These are phyloP conservation scores for Acipenser transmontanus DNA, from an alignment of 2,797 vertebrate species.

Conservation along the genomic window DNA sequence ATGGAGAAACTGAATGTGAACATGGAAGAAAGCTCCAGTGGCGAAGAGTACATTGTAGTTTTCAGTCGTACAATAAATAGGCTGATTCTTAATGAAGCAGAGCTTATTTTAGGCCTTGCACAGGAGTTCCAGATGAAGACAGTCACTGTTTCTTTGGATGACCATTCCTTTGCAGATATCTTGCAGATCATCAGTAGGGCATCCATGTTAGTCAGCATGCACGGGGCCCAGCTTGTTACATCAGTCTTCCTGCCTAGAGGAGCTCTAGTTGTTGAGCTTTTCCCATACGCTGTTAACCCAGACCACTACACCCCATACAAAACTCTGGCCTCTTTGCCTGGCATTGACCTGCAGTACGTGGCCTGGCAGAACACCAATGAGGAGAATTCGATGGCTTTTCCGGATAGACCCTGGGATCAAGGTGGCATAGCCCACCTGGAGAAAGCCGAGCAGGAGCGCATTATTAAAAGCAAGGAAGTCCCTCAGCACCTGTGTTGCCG, in stretches of 20 bases:
- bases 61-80: slow-evolving; percentile 86
- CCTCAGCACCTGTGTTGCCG: slow-evolving; percentile 89
- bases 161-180: slow-evolving; percentile 77
- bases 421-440: slow-evolving; percentile 86
- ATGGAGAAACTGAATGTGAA: slow-evolving; percentile 78
- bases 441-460: slow-evolving; percentile 78
- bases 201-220: slow-evolving; percentile 91
- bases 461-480: slow-evolving; percentile 80
- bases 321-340: slow-evolving; percentile 82
- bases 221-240: slow-evolving; percentile 87
- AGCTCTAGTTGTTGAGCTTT: slow-evolving; percentile 83
- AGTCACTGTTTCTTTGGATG: slow-evolving; percentile 85
- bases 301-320: slow-evolving; percentile 96
- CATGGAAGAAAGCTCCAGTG: slow-evolving; percentile 38
- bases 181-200: slow-evolving; percentile 76
- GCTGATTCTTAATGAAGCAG: slow-evolving; percentile 88
- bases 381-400: slow-evolving; percentile 78
- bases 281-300: slow-evolving; percentile 87
- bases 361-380: slow-evolving; percentile 81
- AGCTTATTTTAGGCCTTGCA: slow-evolving; percentile 83
- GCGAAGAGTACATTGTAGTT: slow-evolving; percentile 81
- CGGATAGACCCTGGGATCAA: slow-evolving; percentile 88
- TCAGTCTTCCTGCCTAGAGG: slow-evolving; percentile 90
- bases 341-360: slow-evolving; percentile 94
- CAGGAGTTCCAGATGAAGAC: slow-evolving; percentile 95